Percentiles rank a stretch among this genome's conserved stretches.
Conservation (phyloP, 37 sponge, comb jelly and placozoan species). For the Halichondria panicea region DNA sequence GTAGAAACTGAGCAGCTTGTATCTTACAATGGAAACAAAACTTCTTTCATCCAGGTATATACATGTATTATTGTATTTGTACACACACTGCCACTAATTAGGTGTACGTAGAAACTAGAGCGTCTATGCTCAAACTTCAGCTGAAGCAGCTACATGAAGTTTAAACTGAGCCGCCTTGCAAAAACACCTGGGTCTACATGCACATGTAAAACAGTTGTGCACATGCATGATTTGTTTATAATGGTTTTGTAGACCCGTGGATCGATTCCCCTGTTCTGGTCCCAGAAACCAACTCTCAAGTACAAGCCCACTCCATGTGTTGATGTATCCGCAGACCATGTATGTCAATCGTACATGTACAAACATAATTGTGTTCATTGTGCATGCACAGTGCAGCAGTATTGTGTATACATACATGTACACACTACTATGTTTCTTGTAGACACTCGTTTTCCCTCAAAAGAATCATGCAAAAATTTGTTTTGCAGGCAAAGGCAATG, state of each 20-base stretch:
- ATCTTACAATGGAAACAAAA: conserved; percentile 21
- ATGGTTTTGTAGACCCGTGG: conserved; percentile 78
- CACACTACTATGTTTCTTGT: neutral
- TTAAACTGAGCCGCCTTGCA: neutral
- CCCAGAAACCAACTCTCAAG: conserved; percentile 83
- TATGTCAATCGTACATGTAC: neutral
- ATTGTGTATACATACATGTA: neutral
- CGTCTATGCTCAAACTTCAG: too few species aligned
- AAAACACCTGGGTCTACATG: neutral
- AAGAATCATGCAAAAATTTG: too few species aligned
- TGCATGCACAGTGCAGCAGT: neutral
- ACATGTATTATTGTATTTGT: neutral
- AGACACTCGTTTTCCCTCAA: too few species aligned
- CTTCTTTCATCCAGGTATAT: conserved; percentile 88
- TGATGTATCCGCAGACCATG: conserved; percentile 32
- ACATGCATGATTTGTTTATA: neutral
- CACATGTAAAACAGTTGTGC: neutral
- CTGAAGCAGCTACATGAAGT: too few species aligned
- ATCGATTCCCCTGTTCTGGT: conserved; percentile 95
- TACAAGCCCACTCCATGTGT: conserved; percentile 89
- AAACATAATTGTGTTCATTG: neutral
- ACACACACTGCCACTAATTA: too few species aligned
- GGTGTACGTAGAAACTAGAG: too few species aligned
- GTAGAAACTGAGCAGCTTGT: conserved; percentile 97
- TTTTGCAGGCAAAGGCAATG: conserved; percentile 42